Evolutionary conservation across 2,888 invertebrate species (phyloP), one percentile per base, ranked within the genome.

Genomic region (Priocnemis perturbator): DNA sequence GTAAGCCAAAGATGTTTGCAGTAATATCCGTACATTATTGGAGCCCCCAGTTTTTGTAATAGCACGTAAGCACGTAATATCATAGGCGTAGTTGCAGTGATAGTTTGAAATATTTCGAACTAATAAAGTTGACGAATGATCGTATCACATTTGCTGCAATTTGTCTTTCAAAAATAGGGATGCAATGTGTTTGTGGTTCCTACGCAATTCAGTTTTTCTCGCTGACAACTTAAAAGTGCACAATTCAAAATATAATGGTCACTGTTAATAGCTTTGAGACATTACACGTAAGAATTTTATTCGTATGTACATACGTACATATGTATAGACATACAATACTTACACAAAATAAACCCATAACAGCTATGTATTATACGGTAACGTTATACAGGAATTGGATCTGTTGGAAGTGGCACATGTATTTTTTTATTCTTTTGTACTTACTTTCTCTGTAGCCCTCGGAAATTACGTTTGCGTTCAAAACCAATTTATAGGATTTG

Each of bases 371-470:
- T 48, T 59, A 59, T 45, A 50, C 57, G 19, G 30, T 53, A 58
- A 53, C 59, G 58, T 55, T 44, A 56, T 30, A 66, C 47, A 62
- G 21, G 21, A 58, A 45, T 78, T 79, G 81, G 81, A 82, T 79
- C 73, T 74, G 75, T 76, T 85, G 75, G 79, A 83, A 83, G 81
- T 83, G 80, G 82, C 81, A 75, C 73, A 81, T 74, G 80, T 80
- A 71, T 78, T 76, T 81, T 79, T 71, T 63, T 65, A 61, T 62
- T 58, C 61, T 30, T 53, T 76, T 61, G 50, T 69, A 53, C 67
- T 55, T 19, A 59, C 37, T 37, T 37, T 37, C 7, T 37, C 11
- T 11, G 11, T 37, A 26, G 37, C 11, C 37, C 37, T 37, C 11
- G 37, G 11, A 37, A 37, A 37, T 37, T 2, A 37, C 37, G 17